Evolutionary conservation across 2,113 vertebrate genomes (phyloP).

Genomic region (Haliaeetus leucogaster): DNA sequence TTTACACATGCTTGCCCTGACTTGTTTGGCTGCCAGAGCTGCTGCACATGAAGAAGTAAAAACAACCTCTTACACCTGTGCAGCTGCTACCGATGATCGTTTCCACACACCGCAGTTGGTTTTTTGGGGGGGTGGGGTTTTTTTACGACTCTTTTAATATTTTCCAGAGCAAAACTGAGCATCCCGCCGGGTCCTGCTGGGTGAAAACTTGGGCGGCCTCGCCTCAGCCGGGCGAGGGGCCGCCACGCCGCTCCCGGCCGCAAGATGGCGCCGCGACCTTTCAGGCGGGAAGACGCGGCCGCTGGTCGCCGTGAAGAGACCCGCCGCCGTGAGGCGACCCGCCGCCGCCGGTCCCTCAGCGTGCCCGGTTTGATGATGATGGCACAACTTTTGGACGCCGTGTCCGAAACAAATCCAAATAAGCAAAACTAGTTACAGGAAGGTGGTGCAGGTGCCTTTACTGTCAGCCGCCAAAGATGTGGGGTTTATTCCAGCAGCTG

Average conservation of each 20-base stretch:
- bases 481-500: background rate
- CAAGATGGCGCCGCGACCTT: background rate
- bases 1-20: background rate
- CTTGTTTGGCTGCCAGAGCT: background rate
- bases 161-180: background rate
- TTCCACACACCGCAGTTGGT: background rate
- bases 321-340: accelerated
- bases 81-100: background rate
- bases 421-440: background rate
- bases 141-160: too few species aligned
- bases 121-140: too few species aligned
- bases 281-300: too few species aligned
- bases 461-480: background rate
- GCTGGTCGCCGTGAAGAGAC: accelerated
- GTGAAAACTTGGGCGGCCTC: too few species aligned
- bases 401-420: background rate
- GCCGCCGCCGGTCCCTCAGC: accelerated
- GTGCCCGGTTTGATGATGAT: accelerated
- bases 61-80: background rate
- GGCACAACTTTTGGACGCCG: background rate
- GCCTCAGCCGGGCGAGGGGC: too few species aligned
- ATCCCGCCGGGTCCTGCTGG: accelerated
- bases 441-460: background rate
- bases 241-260: background rate
- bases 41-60: background rate